These are phyloP conservation scores for Alligator sinensis DNA, from an alignment of 2,113 vertebrate species.

Conservation along the genomic window DNA sequence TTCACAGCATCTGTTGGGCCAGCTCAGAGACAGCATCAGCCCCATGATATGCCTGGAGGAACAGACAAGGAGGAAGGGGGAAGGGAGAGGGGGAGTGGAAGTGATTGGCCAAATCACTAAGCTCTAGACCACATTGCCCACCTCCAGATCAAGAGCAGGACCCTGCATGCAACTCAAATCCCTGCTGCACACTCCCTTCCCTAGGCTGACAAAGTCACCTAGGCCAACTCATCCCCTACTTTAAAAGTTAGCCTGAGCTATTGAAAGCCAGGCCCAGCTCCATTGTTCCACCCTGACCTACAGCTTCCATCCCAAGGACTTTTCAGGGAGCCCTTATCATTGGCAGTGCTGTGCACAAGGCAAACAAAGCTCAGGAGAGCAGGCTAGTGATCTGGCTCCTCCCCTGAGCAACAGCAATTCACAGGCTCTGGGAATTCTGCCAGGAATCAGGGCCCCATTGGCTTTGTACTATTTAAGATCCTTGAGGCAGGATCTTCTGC, in stretches of 20 bases:
- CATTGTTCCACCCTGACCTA: too few relatives aligned
- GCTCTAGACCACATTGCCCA: neutral
- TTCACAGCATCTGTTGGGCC: neutral
- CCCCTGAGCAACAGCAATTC: neutral
- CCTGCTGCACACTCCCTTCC: neutral
- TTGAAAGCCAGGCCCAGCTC: neutral
- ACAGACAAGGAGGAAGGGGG: neutral
- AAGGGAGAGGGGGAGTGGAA: neutral
- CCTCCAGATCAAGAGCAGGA: neutral
- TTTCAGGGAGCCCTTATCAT: neutral
- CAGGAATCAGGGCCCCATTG: neutral
- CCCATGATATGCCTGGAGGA: neutral
- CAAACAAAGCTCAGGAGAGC: neutral
- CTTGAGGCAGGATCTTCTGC: neutral
- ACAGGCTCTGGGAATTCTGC: neutral
- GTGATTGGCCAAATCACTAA: too few relatives aligned
- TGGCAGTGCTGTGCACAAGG: neutral
- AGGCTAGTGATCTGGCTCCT: neutral
- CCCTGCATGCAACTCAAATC: neutral
- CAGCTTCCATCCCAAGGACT: neutral
- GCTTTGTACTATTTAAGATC: neutral
- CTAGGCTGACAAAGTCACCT: neutral
- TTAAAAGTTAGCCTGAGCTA: constrained; percentile 81
- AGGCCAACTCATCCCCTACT: neutral
- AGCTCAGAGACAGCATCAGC: neutral